Base-by-base conservation (phyloP, 2,113 vertebrate genomes). In the Epinephelus cyanopodus region DNA sequence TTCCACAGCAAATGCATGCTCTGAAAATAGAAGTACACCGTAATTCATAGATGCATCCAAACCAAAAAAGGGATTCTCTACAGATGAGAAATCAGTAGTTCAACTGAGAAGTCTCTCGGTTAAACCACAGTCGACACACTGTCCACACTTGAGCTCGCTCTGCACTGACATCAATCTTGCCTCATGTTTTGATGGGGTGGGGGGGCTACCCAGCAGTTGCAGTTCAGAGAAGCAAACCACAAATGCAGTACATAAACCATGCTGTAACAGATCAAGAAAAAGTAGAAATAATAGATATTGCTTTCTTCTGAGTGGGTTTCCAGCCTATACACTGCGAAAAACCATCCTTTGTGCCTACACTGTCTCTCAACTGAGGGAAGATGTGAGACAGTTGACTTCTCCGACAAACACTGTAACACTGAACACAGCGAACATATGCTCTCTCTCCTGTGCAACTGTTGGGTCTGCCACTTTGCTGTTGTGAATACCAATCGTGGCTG, bases 231-330 rank as follows among this genome's bases (percentile, higher is more conserved):
- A 39, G 12, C 29, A 25, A 56, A 72, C 68, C 14, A 37, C 52
- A 37, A 23, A 80, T 19, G 37, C 33, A 54, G 19, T 58, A 23
- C 9, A 48, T 7, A 50, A 25, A n/a, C 7, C n/a, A 64, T 50
- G 27, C 15, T 15, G 25, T 33, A 61, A n/a, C 53, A 53, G 53
- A 74, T 75, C 47, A 74, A 61, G 29, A 29, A 61, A 65, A 21
- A 39, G 3, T 3, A 76, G 47, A 29, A 71, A 75, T 65, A 68
- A 29, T n/a, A 67, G 10, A 77, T 50, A 48, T 37, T 6, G 69
- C 5, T 64, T 64, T 78, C 23, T 70, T 70, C 42, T 76, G 45
- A 64, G 61, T 19, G 8, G n/a, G 67, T 63, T 81, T 84, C 52
- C 57, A 64, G 29, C 21, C 17, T 27, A 5, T 48, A n/a, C 19